phyloP scores from a whole-genome alignment of 2,113 vertebrate genomes.

The Menura novaehollandiae region DNA sequence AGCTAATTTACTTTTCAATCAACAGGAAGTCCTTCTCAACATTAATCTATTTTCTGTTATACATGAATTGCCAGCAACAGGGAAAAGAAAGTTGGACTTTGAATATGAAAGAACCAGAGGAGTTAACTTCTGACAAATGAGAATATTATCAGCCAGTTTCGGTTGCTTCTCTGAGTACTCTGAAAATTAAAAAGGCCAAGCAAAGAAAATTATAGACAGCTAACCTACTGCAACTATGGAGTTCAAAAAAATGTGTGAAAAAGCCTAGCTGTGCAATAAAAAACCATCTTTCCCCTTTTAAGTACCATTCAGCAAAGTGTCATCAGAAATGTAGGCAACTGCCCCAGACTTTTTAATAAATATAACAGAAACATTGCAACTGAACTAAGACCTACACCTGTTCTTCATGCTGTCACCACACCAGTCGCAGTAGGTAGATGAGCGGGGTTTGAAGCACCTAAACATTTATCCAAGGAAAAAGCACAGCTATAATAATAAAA shows the following conservation, averaged over 20 bases:
- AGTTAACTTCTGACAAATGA: background rate
- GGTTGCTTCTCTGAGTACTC: background rate
- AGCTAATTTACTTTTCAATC: background rate
- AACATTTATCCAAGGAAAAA: background rate
- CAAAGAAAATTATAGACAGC: background rate
- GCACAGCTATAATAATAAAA: background rate
- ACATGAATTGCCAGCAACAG: background rate
- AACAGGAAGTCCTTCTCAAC: background rate
- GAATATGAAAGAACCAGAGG: background rate
- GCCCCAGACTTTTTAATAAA: background rate
- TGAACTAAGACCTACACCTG: background rate
- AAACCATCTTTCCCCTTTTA: background rate
- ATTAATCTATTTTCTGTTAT: background rate
- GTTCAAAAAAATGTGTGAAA: background rate
- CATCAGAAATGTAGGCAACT: fast-evolving
- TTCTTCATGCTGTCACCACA: background rate
- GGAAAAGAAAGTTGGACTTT: background rate
- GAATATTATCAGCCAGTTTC: background rate
- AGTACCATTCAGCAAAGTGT: background rate
- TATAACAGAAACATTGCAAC: background rate
- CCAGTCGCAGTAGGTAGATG: background rate
- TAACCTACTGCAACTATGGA: background rate
- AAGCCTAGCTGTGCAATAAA: background rate
- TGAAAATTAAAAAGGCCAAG: background rate
- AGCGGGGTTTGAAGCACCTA: background rate